Base-by-base conservation (phyloP, 2,888 invertebrate genomes). In the Gerris lacustris region DNA sequence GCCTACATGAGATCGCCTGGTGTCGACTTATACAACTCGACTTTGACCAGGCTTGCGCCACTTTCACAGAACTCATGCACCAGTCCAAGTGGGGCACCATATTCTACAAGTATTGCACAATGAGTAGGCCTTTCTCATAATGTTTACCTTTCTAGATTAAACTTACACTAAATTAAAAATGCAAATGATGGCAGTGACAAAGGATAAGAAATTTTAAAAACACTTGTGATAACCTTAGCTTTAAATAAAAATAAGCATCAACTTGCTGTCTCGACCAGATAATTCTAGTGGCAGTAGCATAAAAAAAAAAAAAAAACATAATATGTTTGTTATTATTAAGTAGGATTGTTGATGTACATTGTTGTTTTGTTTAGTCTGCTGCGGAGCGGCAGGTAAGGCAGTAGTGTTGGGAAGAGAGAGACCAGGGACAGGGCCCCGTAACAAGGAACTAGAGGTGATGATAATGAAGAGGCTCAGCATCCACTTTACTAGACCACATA, bases 1-100 rank as follows among this genome's bases (percentile, higher is more conserved):
- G 86, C 75, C 78, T 84, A 47, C 84, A 85, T 78, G 87, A 88
- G 79, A 84, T 87, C 68, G 87, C 86, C 68, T 88, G 88, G 88
- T 87, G 87, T 77, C 83, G 86, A 76, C 78, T 88, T 63, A 85
- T 88, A 74, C 83, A 84, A 73, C 79, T 88, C 72, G 83, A 86
- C 75, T 88, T 85, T 80, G 78, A 79, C 18, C 81, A 83, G 73
- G 84, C 86, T 5, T 81, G 82, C 75, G 78, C 45, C 15, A 83
- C 83, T 55, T 85, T 87, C 75, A 77, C 80, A 9, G 83, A 84
- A 75, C 79, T 88, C 67, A 84, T 83, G 74, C 81, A 82, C 68
- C 83, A 85, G 71, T 87, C 87, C 63, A 82, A 86, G 74, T 88
- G 88, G 87, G 87, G 87, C 45, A 83, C 84, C 76, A 83, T 83